Base-by-base conservation (phyloP, 1,140 invertebrate species). In the Sitobion miscanthi region DNA sequence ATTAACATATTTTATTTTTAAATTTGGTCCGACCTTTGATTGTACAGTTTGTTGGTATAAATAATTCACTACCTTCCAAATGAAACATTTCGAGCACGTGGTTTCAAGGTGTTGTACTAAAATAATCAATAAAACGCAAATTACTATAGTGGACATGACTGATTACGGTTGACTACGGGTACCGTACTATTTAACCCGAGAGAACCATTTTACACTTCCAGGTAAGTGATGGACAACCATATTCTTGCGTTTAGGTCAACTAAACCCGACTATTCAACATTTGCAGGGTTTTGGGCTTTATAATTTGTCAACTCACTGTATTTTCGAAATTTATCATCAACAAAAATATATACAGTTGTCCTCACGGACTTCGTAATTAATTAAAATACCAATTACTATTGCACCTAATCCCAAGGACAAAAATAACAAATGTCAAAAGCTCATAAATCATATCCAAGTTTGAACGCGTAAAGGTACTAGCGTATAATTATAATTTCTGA, bases 71-170 rank as follows among this genome's bases (percentile, higher is more conserved):
- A 77, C n/a, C 14, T 35, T n/a, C 62, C 30, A 77, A n/a, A n/a
- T 14, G 30, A 77, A 77, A n/a, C 62, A n/a, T 69, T 69, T 69
- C 62, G 14, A 69, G 6, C 62, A 69, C 30, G 30, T 69, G 62
- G 62, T 69, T 69, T 30, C 9, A 14, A 7, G 23, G 45, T 8
- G 45, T 47, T 47, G 87, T 42, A 8, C 77, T 83, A 85, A 57
- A 85, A 52, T 54, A 92, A 92, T 92, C 91, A 85, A 92, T 85
- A 42, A 92, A 92, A 92, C 47, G 47, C 47, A 54, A 92, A 92
- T 92, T 85, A 85, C 62, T 49, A 30, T 77, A 54, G 88, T 90
- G 52, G 35, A 93, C 91, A 57, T 93, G 82, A 93, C 82, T 42
- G 82, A 93, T 93, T 85, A 83, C 91, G 91, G 49, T 85, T 45